Evolutionary conservation across 2,113 vertebrate species (phyloP), one percentile per base, ranked within the genome.

Genomic region (Heloderma charlesbogerti): DNA sequence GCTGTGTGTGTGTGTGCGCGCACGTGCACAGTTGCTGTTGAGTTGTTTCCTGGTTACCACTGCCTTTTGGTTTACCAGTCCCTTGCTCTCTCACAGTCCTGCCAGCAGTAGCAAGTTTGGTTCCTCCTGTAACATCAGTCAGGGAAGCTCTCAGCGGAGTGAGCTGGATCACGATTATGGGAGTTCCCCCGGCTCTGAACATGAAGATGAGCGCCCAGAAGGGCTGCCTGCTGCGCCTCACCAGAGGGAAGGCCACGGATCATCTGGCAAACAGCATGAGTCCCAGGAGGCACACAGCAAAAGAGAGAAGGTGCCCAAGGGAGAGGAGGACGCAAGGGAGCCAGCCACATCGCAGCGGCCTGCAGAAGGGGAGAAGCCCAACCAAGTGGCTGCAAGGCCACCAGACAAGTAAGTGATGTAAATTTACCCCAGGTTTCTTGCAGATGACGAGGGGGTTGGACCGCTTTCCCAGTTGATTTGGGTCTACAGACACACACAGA

Each of bases 91-190:
- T 95, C 95, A 86, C 96, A 99, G 99, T 97, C 99, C 99, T 84
- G 97, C 97, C 96, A 98, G 98, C 96, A 99, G 98, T 96, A 99
- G 98, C 97, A 98, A 97, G 92, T 99, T 98, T 54, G 98, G 98
- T 83, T 99, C 99, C 77, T 99, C 99, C 74, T 99, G 99, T 94
- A 99, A 99, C 92, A 97, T 99, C 94, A 99, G 99, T 96, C 99
- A 98, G 96, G 98, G 97, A 87, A 99, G 99, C 95, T 99, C 99
- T 93, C 99, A 99, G 90, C 97, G 98, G 54, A 99, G 99, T 89
- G 99, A 99, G 94, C 96, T 96, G 88, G 99, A 99, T 71, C 98
- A 96, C 67, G 97, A 92, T 69, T 97, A 98, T 2, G 98, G 98
- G 92, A 98, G 98, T 84, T 96, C 96, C 72, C 97, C 97, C 45